Base-by-base conservation (phyloP, 2,113 vertebrate genomes). In the Uria lomvia region DNA sequence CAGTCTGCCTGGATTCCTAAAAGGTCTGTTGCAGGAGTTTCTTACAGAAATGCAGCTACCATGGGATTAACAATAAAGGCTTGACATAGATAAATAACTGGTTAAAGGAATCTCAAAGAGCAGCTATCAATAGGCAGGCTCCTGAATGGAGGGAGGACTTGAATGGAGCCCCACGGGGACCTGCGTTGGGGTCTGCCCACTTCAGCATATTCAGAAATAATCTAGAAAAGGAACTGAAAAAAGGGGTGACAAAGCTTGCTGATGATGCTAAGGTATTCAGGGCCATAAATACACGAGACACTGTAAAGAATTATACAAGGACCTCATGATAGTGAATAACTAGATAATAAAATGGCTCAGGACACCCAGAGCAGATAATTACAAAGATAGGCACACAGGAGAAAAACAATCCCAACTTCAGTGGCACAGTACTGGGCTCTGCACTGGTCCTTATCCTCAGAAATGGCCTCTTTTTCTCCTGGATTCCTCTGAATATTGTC, bases 291-390 rank as follows among this genome's bases (percentile, higher is more conserved):
- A 63, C 47, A 47, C 4, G 50, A 86, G 73, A 15, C 1, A 2
- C 26, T 19, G 20, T 49, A 43, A 91, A 63, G 79, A 89, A 15
- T 70, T 92, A 21, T 30, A 74, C 50, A 77, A 80, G 56, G 55
- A 58, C 49, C 26, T 92, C n/a, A 10, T 15, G 50, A 23, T 4
- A 55, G 68, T 53, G 34, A 83, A 62, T 56, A 92, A 62, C 55
- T 22, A 29, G 56, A 47, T 59, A 91, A 81, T 77, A 38, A 86
- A 96, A 79, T 56, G 67, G 34, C 72, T 84, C 65, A 30, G 76
- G 86, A 84, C 76, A 91, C 59, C 79, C 72, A 71, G 83, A 89
- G 56, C n/a, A 95, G 91, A 53, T 89, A 84, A 80, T 81, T 86
- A 34, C 63, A 38, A 42, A 81, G 89, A 74, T 14, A 66, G 29